Evolutionary conservation across 1,140 invertebrate species (phyloP).

Genomic region (Eciton burchellii): DNA sequence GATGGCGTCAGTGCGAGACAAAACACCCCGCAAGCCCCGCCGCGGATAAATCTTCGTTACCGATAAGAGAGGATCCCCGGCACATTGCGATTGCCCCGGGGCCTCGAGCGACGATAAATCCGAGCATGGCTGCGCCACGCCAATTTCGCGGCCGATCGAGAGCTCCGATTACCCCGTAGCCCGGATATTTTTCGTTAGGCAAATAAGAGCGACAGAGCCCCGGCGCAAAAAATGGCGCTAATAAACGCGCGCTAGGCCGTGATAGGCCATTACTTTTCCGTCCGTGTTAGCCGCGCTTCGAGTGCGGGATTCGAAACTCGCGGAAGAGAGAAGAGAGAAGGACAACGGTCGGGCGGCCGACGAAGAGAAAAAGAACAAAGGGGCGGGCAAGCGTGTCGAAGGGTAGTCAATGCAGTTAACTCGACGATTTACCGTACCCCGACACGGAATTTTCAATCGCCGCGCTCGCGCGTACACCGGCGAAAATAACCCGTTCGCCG

Average conservation of each 20-base stretch:
- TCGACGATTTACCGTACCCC: slow-evolving; percentile 58
- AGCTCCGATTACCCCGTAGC: slow-evolving; percentile 44
- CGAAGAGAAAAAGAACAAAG: background rate
- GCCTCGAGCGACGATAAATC: slow-evolving; percentile 48
- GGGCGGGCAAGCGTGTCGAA: slow-evolving; percentile 23
- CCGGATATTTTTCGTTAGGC: slow-evolving; percentile 51
- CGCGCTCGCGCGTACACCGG: slow-evolving; percentile 25
- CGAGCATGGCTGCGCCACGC: slow-evolving; percentile 15
- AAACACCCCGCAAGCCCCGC: slow-evolving; percentile 17
- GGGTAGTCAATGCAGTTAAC: slow-evolving; percentile 59
- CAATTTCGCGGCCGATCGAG: slow-evolving; percentile 59
- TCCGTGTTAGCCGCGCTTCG: slow-evolving; percentile 28
- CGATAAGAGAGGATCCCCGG: slow-evolving; percentile 10
- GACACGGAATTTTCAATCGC: slow-evolving; percentile 60
- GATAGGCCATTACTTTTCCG: slow-evolving; percentile 45
- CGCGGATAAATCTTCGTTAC: slow-evolving; percentile 53
- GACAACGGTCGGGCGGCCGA: background rate
- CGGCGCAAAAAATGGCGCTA: slow-evolving; percentile 50
- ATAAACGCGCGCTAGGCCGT: slow-evolving; percentile 33
- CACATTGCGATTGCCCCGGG: slow-evolving; percentile 25
- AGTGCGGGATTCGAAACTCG: slow-evolving; percentile 27
- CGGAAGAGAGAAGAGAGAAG: slow-evolving; percentile 17
- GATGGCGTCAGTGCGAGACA: slow-evolving; percentile 1
- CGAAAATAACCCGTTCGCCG: slow-evolving; percentile 55
- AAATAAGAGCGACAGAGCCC: slow-evolving; percentile 43